Evolutionary conservation across 2,888 invertebrate species (phyloP), one percentile per base, ranked within the genome.

Genomic region (Apoderus coryli): DNA sequence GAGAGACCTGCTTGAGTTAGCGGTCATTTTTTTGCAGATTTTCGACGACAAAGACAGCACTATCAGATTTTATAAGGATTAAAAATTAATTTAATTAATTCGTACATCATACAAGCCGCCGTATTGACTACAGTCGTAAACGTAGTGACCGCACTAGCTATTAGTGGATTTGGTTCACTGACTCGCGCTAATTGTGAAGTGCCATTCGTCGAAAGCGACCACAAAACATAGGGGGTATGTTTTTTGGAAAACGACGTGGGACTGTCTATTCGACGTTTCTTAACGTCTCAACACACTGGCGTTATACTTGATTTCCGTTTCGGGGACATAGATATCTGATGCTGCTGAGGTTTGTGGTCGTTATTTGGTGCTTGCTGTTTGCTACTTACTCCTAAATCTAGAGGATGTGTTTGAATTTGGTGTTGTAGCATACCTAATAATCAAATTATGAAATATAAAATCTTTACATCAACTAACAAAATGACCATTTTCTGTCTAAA

Each of bases 331-430:
- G 33, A 27, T 28, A n/a, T n/a, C n/a, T n/a, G n/a, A n/a, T n/a
- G n/a, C n/a, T n/a, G n/a, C n/a, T n/a, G n/a, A n/a, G n/a, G n/a
- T n/a, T n/a, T n/a, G n/a, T n/a, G n/a, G n/a, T n/a, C n/a, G n/a
- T n/a, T n/a, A n/a, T n/a, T n/a, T n/a, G 35, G 32, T 10, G 44
- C 41, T 32, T 53, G 52, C 27, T 50, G 48, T 34, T 53, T 55
- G 35, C 64, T 67, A 29, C 67, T 56, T 15, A 78, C 69, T 19
- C 81, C 81, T 32, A 82, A 67, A 53, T 82, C 81, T 15, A 82
- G 61, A 7, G 82, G 82, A 49, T 81, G 80, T 33, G 77, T 77
- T 57, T 82, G 81, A 49, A 75, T 71, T 29, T 62, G 51, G n/a
- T n/a, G n/a, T n/a, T n/a, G n/a, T n/a, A n/a, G n/a, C n/a, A n/a